Percentiles rank a stretch among this genome's conserved stretches.
Conservation (phyloP, 2,888 invertebrate genomes). For the Acleris sparsana region DNA sequence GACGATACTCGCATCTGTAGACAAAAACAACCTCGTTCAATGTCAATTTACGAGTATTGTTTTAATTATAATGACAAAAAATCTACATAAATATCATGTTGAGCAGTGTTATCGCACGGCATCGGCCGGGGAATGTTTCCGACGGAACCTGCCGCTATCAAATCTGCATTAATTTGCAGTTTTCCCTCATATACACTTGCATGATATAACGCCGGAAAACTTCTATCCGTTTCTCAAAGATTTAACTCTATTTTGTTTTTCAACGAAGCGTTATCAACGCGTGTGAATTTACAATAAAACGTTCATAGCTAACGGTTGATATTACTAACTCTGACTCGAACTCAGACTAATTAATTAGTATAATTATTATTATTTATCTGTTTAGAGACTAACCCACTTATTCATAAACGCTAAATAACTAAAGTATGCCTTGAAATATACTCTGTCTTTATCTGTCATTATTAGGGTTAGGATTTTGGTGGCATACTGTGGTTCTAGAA, state of each 20-base stretch:
- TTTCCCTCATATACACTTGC: slow-evolving; percentile 67
- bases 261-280: neutral
- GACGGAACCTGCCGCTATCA: slow-evolving; percentile 60
- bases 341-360: too few relatives aligned
- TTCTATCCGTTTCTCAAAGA: slow-evolving; percentile 13
- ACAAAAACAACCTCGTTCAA: neutral
- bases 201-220: slow-evolving; percentile 56
- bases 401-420: too few relatives aligned
- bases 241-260: slow-evolving; percentile 22
- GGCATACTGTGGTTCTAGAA: too few relatives aligned
- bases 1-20: too few relatives aligned
- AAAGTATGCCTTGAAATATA: too few relatives aligned
- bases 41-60: neutral
- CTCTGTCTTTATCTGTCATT: too few relatives aligned
- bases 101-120: slow-evolving; percentile 52
- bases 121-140: slow-evolving; percentile 52
- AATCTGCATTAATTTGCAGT: slow-evolving; percentile 79
- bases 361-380: too few relatives aligned
- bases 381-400: too few relatives aligned
- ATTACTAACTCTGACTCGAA: neutral
- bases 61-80: slow-evolving; percentile 41
- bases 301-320: neutral
- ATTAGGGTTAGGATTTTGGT: too few relatives aligned
- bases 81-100: slow-evolving; percentile 62
- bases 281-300: neutral